Percentiles rank a stretch among this genome's conserved stretches.
Evolutionary conservation across 2,888 invertebrate genomes (phyloP).

Genomic region (Argyresthia albistria): DNA sequence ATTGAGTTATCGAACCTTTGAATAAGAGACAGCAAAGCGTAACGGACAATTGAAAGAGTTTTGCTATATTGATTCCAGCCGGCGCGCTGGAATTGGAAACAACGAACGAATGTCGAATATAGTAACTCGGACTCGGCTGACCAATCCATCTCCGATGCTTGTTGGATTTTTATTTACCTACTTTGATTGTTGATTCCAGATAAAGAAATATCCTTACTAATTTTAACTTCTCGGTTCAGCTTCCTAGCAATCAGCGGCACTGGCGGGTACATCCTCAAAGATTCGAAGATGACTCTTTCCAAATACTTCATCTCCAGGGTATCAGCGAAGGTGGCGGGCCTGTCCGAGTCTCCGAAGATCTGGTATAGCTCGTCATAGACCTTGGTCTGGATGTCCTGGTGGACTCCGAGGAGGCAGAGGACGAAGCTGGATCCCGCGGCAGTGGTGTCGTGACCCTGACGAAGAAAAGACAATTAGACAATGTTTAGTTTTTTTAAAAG

Average conservation of each 20-base stretch:
- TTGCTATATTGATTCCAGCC: too few species aligned
- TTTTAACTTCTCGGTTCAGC: constrained; percentile 77
- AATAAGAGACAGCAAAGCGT: not conserved
- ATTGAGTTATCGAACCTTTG: not conserved
- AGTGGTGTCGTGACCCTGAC: constrained; percentile 62
- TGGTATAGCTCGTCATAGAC: constrained; percentile 82
- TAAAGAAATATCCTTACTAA: constrained; percentile 50
- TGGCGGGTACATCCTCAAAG: constrained; percentile 84
- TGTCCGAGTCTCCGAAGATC: constrained; percentile 84
- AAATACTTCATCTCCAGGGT: constrained; percentile 87
- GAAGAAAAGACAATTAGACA: not conserved
- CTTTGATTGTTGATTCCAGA: too few species aligned
- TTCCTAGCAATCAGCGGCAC: constrained; percentile 85
- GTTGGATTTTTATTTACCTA: too few species aligned
- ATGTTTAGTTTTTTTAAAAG: not conserved
- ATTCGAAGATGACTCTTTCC: constrained; percentile 84
- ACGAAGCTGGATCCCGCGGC: constrained; percentile 90
- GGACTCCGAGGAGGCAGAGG: constrained; percentile 84
- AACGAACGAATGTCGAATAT: too few species aligned
- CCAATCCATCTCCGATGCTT: too few species aligned
- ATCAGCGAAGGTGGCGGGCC: constrained; percentile 83
- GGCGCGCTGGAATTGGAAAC: too few species aligned
- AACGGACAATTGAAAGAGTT: not conserved
- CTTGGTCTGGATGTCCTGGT: constrained; percentile 83
- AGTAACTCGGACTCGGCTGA: too few species aligned